phyloP scores from a whole-genome alignment of 1,140 invertebrate species.

The Drosophila santomea region DNA sequence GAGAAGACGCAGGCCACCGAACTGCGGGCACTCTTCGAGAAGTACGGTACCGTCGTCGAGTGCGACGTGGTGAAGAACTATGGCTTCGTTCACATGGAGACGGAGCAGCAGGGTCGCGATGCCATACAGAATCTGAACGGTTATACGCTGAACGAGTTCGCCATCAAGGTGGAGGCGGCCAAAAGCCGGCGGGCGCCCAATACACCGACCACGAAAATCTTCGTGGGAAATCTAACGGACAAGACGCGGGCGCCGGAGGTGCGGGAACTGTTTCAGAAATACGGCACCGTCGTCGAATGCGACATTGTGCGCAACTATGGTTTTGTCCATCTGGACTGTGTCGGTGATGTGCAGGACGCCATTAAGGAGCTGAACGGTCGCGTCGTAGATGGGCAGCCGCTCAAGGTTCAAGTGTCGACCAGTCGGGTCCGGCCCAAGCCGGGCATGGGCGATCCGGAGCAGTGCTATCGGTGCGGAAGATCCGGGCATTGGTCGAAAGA shows the following conservation, averaged over 20 bases:
- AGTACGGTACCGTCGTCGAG: slow-evolving; percentile 97
- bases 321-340: slow-evolving; percentile 94
- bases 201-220: slow-evolving; percentile 94
- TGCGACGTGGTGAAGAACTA: slow-evolving; percentile 98
- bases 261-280: slow-evolving; percentile 93
- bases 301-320: slow-evolving; percentile 96
- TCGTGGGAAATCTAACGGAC: slow-evolving; percentile 95
- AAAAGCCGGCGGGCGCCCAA: slow-evolving; percentile 93
- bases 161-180: slow-evolving; percentile 96
- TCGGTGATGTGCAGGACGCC: slow-evolving; percentile 92
- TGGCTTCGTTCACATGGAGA: slow-evolving; percentile 99
- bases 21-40: slow-evolving; percentile 95
- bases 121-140: slow-evolving; percentile 97
- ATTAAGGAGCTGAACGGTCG: slow-evolving; percentile 94
- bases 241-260: slow-evolving; percentile 95
- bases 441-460: slow-evolving; percentile 97
- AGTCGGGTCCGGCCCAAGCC: slow-evolving; percentile 95
- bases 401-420: slow-evolving; percentile 95
- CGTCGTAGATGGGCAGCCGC: slow-evolving; percentile 93
- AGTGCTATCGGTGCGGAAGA: slow-evolving; percentile 96
- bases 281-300: slow-evolving; percentile 94
- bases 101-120: slow-evolving; percentile 94
- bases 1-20: slow-evolving; percentile 94
- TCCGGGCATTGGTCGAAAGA: slow-evolving; percentile 98
- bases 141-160: slow-evolving; percentile 92